Conservation (phyloP, 2,888 invertebrate species). For the Halocaridina rubra region DNA sequence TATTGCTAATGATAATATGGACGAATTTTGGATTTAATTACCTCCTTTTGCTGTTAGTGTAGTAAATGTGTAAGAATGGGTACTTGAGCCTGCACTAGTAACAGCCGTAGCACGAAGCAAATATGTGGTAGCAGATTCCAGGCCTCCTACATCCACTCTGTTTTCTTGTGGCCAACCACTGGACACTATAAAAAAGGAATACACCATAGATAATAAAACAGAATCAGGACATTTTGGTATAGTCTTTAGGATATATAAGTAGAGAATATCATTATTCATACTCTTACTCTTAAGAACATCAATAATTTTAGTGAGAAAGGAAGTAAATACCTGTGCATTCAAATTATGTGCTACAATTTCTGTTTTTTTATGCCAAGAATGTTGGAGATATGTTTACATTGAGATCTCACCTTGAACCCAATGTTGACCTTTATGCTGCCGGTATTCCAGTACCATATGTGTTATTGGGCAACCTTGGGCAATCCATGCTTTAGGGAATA, state of each 20-base stretch:
- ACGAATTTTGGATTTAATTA: too few relatives aligned
- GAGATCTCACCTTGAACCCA: slow-evolving; percentile 52
- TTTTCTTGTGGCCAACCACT: slow-evolving; percentile 30
- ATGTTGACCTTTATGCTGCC: slow-evolving; percentile 36
- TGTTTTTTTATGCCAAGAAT: too few relatives aligned
- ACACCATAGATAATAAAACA: too few relatives aligned
- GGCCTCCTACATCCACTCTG: slow-evolving; percentile 37
- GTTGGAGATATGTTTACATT: too few relatives aligned
- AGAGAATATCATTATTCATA: too few relatives aligned
- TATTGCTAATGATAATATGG: too few relatives aligned
- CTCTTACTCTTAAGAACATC: too few relatives aligned
- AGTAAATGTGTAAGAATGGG: slow-evolving; percentile 54
- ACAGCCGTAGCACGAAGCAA: slow-evolving; percentile 53
- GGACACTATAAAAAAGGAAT: slow-evolving; percentile 19
- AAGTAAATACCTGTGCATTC: too few relatives aligned
- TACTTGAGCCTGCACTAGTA: slow-evolving; percentile 51
- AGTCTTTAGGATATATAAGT: too few relatives aligned
- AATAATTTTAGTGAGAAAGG: too few relatives aligned
- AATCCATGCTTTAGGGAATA: slow-evolving; percentile 52
- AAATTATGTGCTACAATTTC: too few relatives aligned
- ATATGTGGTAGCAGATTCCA: slow-evolving; percentile 42
- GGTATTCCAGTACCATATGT: slow-evolving; percentile 55
- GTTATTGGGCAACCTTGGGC: slow-evolving; percentile 54
- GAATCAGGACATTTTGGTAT: too few relatives aligned
- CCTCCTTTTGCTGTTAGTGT: slow-evolving; percentile 51